Evolutionary conservation across 2,888 invertebrate genomes (phyloP), one percentile per base, ranked within the genome.

Genomic region (Volucella inflata): DNA sequence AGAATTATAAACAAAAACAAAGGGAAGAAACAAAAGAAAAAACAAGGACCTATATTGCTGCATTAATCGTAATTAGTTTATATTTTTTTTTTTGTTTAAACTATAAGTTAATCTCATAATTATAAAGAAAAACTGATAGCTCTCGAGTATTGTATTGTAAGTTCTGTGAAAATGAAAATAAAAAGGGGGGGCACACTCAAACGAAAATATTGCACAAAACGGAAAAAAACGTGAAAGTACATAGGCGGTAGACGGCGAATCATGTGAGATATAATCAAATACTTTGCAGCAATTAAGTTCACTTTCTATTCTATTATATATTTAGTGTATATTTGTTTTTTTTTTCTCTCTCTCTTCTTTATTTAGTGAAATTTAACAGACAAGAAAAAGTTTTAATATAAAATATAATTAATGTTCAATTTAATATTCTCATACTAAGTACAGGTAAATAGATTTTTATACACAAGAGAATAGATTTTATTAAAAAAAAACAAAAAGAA

Each of bases 401-500:
- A 30, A 64, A 68, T 46, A 51, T 46, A 30, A 51, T 36, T 48
- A 21, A 57, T 40, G 60, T 59, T 83, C 70, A 70, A 78, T 75
- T 77, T 82, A 82, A 76, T 72, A 77, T 77, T 79, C 70, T 75
- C 75, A 75, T 79, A 79, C 79, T 79, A 60, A 79, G 79, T 79
- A 84, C 84, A 79, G 84, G 84, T 21, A 76, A 79, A 75, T 84
- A 84, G 84, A 84, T 79, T 84, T 84, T 71, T 79, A 75, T 84
- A 84, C 84, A 67, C 71, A 59, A 68, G 30, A 42, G 9, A 82
- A 84, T 78, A 83, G 83, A 79, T 84, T 84, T 84, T 84, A 79
- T 76, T 75, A 68, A 51, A 14, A 12, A n/a, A 40, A 38, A 38
- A 50, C 9, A 30, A 16, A 57, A 57, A 10, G n/a, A 30, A 11